A percentile compares a stretch with the other conserved stretches of the same genome.
These are phyloP conservation scores for Drosophila ezoana DNA, from an alignment of 2,888 invertebrate species.

Conservation along the genomic window DNA sequence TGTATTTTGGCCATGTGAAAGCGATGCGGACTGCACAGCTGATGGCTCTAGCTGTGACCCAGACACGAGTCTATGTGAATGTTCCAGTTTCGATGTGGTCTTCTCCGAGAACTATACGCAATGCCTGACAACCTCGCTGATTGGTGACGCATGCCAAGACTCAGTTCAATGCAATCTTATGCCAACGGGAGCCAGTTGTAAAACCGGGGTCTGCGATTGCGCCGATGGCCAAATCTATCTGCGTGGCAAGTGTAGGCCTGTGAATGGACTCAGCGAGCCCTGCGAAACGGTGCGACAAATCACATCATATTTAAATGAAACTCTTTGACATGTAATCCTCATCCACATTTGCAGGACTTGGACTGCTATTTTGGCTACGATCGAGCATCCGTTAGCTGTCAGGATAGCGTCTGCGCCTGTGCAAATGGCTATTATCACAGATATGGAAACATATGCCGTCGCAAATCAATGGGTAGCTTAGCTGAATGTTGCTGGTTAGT, in stretches of 20 bases:
- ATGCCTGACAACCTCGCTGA: conserved; percentile 83
- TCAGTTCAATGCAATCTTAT: conserved; percentile 85
- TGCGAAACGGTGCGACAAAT: conserved; percentile 72
- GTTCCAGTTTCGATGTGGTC: conserved; percentile 78
- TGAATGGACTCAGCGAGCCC: conserved; percentile 81
- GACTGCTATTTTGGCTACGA: conserved; percentile 85
- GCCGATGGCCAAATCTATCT: conserved; percentile 84
- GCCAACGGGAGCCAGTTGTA: conserved; percentile 85
- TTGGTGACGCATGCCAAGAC: conserved; percentile 84
- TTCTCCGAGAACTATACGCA: conserved; percentile 80
- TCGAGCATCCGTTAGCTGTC: conserved; percentile 83
- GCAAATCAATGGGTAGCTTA: conserved; percentile 83
- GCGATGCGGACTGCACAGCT: conserved; percentile 80
- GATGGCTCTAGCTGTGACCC: conserved; percentile 77
- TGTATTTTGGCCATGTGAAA: conserved; percentile 83
- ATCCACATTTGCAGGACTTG: conserved; percentile 63
- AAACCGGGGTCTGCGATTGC: conserved; percentile 84
- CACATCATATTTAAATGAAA: not conserved
- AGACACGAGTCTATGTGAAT: conserved; percentile 73
- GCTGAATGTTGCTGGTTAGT: not conserved
- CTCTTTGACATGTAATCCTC: not conserved
- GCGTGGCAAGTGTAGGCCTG: conserved; percentile 83
- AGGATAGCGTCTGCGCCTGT: conserved; percentile 82
- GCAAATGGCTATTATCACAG: conserved; percentile 84
- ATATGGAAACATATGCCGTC: conserved; percentile 85